A percentile compares a stretch with the other conserved stretches of the same genome.
Conservation (phyloP, 2,113 vertebrate genomes). For the Ochotona curzoniae region DNA sequence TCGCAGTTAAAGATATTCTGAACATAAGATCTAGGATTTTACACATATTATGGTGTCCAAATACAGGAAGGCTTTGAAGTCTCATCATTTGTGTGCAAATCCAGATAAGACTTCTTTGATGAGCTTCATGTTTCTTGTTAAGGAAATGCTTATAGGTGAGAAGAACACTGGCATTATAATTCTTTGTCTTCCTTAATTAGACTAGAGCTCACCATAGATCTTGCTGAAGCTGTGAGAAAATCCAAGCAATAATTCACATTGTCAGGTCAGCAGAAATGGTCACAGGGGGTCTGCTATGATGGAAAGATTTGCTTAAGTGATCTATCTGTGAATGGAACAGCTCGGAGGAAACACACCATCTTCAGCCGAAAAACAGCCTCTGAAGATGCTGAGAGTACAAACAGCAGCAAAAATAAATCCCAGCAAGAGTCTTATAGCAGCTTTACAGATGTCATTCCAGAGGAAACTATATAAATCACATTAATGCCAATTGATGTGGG, state of each 20-base stretch:
- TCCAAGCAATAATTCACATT: constrained; percentile 70
- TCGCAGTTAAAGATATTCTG: constrained; percentile 20
- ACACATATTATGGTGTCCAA: constrained; percentile 52
- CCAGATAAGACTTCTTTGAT: constrained; percentile 70
- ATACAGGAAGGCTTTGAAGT: constrained; percentile 64
- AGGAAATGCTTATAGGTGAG: constrained; percentile 71
- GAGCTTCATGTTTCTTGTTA: constrained; percentile 65
- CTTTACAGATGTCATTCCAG: constrained; percentile 52
- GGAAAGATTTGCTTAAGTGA: constrained; percentile 55
- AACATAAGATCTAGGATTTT: constrained; percentile 60
- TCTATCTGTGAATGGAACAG: constrained; percentile 16
- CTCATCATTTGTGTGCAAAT: constrained; percentile 71
- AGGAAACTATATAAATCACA: constrained; percentile 66
- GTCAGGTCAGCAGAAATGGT: constrained; percentile 73
- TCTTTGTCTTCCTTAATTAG: constrained; percentile 81
- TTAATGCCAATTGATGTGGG: constrained; percentile 61
- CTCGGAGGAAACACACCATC: neutral
- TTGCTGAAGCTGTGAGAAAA: constrained; percentile 69
- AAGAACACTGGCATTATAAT: constrained; percentile 69
- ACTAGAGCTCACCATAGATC: constrained; percentile 68
- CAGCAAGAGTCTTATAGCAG: neutral
- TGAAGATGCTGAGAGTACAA: constrained; percentile 10
- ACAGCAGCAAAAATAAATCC: constrained; percentile 15
- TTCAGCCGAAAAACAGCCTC: neutral
- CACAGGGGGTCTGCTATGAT: neutral